Evolutionary conservation across 2,797 vertebrate genomes (phyloP), one percentile per base, ranked within the genome.

Genomic region (Trematomus bernacchii): DNA sequence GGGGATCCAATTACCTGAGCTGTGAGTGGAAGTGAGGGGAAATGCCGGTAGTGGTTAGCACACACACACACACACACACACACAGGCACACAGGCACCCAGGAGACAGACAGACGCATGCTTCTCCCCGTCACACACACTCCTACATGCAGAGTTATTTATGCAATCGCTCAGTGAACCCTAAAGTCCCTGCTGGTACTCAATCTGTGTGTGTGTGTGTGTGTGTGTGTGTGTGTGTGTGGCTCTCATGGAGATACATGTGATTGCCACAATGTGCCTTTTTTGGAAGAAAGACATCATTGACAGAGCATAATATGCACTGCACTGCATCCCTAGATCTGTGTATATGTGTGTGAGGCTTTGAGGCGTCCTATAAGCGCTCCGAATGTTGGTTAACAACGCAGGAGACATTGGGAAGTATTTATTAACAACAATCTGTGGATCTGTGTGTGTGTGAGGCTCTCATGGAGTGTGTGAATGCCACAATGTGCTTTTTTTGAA

Each of bases 1-100:
- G n/a, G 57, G 68, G 64, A 84, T 90, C 90, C 85, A 91, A 92
- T 93, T 91, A 92, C 86, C 87, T 54, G 70, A 75, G 79, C 70
- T 8, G 14, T 57, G 54, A 87, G 74, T 86, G 76, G 71, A 87
- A 87, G 79, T 44, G 80, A 82, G 68, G 63, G 80, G 73, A 84
- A 81, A 80, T 16, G 79, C 71, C 54, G 33, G 21, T 47, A 10
- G 75, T 76, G 71, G 90, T 89, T 86, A 83, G 85, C 30, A 10
- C 86, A 82, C 74, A 85, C 85, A 81, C 79, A 72, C 64, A 71
- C 21, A 68, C 79, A 79, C 77, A 69, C 53, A 18, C 18, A 27
- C 51, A 13, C 57, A 18, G 57, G 67, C 16, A 71, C 21, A 68
- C 79, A 79, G 2, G 71, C 21, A 68, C 79, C 80, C 76, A 69